Evolutionary conservation across 2,797 vertebrate genomes (phyloP).

Genomic region (Danio jaintianensis): DNA sequence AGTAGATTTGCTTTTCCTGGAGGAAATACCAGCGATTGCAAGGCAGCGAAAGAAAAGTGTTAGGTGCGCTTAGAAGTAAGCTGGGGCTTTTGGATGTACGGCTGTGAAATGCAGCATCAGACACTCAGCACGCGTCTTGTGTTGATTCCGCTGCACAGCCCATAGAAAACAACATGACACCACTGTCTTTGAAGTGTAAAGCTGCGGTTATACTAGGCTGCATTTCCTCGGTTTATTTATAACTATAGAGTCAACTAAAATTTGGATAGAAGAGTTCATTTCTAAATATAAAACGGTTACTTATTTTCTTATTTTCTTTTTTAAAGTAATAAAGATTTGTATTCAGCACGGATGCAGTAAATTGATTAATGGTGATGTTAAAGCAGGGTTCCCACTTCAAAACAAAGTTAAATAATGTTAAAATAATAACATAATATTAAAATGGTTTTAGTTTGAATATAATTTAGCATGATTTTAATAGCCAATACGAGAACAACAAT

Average conservation of each 20-base stretch:
- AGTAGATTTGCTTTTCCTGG: conserved; percentile 21
- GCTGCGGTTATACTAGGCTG: neutral
- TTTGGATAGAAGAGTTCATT: no score
- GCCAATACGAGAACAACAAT: no score
- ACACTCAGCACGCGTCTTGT: conserved; percentile 18
- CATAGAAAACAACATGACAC: conserved; percentile 3
- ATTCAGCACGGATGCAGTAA: no score
- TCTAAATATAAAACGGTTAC: no score
- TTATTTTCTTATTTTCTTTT: no score
- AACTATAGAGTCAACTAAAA: neutral
- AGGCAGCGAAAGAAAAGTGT: conserved; percentile 21
- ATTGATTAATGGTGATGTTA: no score
- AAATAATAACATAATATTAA: no score
- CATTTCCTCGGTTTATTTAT: neutral
- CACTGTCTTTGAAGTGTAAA: conserved; percentile 16
- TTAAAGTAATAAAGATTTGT: no score
- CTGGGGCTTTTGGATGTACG: neutral
- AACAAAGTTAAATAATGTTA: no score
- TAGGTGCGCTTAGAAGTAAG: conserved; percentile 13
- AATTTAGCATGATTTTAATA: no score
- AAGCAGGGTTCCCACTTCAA: no score
- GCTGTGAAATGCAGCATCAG: conserved; percentile 13
- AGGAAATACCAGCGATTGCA: conserved; percentile 24
- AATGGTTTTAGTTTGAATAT: no score
- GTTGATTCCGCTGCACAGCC: neutral